A percentile compares a stretch with the other conserved stretches of the same genome.
Conservation (phyloP, 2,888 invertebrate genomes). For the Epinotia ramella region DNA sequence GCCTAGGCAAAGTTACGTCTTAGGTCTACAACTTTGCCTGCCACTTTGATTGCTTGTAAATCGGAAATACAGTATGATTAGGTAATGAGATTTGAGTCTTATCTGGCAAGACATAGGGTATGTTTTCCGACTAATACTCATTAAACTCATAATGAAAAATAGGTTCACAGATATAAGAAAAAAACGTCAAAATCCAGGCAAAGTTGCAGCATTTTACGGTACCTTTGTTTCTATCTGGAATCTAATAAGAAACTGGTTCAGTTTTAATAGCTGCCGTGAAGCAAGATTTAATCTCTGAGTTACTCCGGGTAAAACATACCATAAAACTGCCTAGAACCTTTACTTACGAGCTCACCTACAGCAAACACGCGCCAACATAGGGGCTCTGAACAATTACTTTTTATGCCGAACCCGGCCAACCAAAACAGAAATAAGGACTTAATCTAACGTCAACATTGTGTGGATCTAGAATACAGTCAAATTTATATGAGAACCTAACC, state of each 20-base stretch:
- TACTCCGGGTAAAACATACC: conserved; percentile 10
- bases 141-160: no score
- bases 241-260: conserved; percentile 34
- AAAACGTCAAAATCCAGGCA: no score
- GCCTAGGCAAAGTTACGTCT: no score
- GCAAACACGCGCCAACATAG: not conserved
- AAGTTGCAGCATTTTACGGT: no score
- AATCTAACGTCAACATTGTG: not conserved
- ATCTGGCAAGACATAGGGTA: no score
- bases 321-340: conserved; percentile 14
- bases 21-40: no score
- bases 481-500: no score
- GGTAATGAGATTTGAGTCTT: no score
- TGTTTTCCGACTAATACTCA: no score
- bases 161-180: no score
- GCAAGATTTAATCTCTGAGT: conserved; percentile 21
- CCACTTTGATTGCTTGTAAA: no score
- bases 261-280: conserved; percentile 23
- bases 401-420: not conserved
- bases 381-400: not conserved
- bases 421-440: not conserved
- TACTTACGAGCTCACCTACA: not conserved
- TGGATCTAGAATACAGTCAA: not conserved
- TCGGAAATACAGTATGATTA: no score
- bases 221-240: conserved; percentile 19